Evolutionary conservation across 2,113 vertebrate species (phyloP).

Genomic region (Pungitius pungitius): DNA sequence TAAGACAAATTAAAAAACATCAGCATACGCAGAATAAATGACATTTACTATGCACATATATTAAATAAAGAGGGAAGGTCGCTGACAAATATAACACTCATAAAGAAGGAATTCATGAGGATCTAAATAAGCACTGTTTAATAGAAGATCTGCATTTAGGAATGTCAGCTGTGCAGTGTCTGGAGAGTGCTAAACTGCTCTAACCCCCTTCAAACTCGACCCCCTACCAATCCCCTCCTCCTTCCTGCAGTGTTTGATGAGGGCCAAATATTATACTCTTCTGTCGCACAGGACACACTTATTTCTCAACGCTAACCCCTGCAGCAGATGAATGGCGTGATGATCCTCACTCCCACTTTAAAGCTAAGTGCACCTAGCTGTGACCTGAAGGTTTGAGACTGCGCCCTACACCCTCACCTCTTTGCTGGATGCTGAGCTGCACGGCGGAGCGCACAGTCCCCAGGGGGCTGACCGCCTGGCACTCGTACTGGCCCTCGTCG

Average conservation of each 20-base stretch:
- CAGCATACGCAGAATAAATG: not conserved
- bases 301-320: not conserved
- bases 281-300: not conserved
- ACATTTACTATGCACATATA: not conserved
- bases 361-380: not conserved
- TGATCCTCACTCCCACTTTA: not conserved
- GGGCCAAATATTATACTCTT: not conserved
- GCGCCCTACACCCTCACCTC: slow-evolving; percentile 80
- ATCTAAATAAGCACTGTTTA: slow-evolving; percentile 45
- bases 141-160: slow-evolving; percentile 36
- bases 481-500: slow-evolving; percentile 97
- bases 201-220: slow-evolving; percentile 37
- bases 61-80: slow-evolving; percentile 5
- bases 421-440: slow-evolving; percentile 89
- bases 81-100: not conserved
- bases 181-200: slow-evolving; percentile 15
- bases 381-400: not conserved
- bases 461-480: slow-evolving; percentile 93
- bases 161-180: slow-evolving; percentile 60
- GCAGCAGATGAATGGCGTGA: not conserved
- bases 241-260: slow-evolving; percentile 30
- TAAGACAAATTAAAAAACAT: not conserved
- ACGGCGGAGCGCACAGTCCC: slow-evolving; percentile 85
- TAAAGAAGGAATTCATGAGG: too few species aligned
- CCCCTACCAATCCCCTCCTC: slow-evolving; percentile 23